Percentiles rank a stretch among this genome's conserved stretches.
Evolutionary conservation across 2,113 vertebrate genomes (phyloP).

Genomic region (Pyxicephalus adspersus): DNA sequence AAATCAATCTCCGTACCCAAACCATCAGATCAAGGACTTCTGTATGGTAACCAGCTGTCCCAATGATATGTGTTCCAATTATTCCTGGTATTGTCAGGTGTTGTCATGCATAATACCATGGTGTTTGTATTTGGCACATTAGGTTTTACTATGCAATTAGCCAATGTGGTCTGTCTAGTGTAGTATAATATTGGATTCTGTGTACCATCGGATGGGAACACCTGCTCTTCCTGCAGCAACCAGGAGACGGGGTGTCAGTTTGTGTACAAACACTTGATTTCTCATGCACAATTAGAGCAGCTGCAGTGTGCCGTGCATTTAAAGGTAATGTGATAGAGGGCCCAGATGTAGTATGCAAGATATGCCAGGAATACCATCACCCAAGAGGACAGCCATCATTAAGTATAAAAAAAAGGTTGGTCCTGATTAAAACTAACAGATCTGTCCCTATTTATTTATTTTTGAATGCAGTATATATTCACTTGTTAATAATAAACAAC

Average conservation of each 20-base stretch:
- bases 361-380: conserved; percentile 7
- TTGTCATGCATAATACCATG: not conserved
- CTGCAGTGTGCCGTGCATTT: not conserved
- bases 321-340: not conserved
- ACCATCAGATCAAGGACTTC: too few species aligned
- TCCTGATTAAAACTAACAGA: too few species aligned
- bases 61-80: too few species aligned
- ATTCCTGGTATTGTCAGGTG: too few species aligned
- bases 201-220: not conserved
- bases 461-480: too few species aligned
- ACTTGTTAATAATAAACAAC: too few species aligned
- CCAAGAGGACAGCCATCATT: not conserved
- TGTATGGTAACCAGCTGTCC: too few species aligned
- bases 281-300: not conserved
- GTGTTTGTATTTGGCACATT: not conserved
- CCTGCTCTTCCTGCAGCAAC: conserved; percentile 7
- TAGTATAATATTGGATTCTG: not conserved
- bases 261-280: not conserved
- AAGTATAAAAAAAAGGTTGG: too few species aligned
- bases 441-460: too few species aligned
- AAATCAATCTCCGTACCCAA: too few species aligned
- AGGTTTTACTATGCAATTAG: not conserved
- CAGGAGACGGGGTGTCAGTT: not conserved
- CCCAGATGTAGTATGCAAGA: not conserved
- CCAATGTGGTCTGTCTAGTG: not conserved